These are phyloP conservation scores for Drosophila cracens DNA, from an alignment of 2,888 invertebrate species.

Conservation along the genomic window DNA sequence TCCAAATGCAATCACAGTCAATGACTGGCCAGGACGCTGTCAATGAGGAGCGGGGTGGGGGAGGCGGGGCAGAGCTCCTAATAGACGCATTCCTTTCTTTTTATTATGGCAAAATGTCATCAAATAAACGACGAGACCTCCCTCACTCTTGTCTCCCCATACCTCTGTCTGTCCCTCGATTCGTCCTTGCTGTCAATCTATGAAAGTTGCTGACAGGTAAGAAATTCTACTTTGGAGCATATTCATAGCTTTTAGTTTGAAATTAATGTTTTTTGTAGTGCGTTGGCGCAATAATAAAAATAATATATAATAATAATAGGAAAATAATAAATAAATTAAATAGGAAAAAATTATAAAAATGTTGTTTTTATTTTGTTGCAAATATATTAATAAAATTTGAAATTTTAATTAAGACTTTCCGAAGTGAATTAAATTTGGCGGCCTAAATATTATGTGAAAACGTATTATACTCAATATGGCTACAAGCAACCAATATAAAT, in stretches of 20 bases:
- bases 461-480: background rate
- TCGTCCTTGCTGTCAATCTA: background rate
- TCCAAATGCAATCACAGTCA: conserved; percentile 68
- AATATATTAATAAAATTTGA: background rate
- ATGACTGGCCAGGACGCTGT: conserved; percentile 11
- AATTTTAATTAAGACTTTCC: background rate
- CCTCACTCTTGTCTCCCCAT: background rate
- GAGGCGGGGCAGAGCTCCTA: background rate
- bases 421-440: background rate
- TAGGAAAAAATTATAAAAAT: background rate
- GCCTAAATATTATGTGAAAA: background rate
- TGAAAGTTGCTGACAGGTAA: conserved; percentile 1
- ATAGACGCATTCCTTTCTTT: conserved; percentile 1
- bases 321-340: background rate
- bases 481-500: too few relatives aligned
- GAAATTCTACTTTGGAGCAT: background rate
- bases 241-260: background rate
- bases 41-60: fast-evolving
- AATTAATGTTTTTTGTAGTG: background rate
- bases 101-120: background rate
- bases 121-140: background rate
- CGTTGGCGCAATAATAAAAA: background rate
- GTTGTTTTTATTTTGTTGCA: background rate
- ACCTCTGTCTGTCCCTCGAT: background rate
- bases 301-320: background rate